Evolutionary conservation across 2,113 vertebrate genomes (phyloP).

Genomic region (Boleophthalmus pectinirostris): DNA sequence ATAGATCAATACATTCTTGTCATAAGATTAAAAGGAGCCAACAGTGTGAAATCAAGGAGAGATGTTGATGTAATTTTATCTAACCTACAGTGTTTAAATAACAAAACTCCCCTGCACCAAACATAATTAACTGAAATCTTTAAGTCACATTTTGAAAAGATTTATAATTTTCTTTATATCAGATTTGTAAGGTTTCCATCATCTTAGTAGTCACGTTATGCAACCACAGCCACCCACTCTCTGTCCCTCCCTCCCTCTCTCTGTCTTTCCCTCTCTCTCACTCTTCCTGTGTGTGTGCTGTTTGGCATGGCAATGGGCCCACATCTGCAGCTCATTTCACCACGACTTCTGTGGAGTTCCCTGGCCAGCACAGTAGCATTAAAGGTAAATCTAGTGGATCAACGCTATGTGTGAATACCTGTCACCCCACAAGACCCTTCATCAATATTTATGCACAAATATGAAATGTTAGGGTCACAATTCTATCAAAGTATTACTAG

Average conservation of each 20-base stretch:
- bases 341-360: conserved; percentile 57
- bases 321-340: conserved; percentile 75
- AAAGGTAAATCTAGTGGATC: conserved; percentile 62
- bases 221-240: conserved; percentile 46
- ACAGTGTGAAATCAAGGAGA: no score
- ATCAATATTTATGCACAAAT: conserved; percentile 32
- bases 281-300: conserved; percentile 28
- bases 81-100: no score
- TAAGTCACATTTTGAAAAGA: conserved; percentile 1
- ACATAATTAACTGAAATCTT: background rate
- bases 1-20: background rate
- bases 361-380: conserved; percentile 70
- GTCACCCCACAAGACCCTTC: conserved; percentile 21
- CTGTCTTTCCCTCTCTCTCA: background rate
- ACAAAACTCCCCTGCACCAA: background rate
- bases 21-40: background rate
- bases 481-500: conserved; percentile 18
- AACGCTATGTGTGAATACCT: conserved; percentile 36
- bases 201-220: conserved; percentile 39
- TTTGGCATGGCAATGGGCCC: conserved; percentile 45
- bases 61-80: background rate
- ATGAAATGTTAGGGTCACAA: conserved; percentile 23
- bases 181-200: conserved; percentile 28
- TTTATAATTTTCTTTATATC: background rate
- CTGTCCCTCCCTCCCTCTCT: conserved; percentile 6